Evolutionary conservation across 2,797 vertebrate species (phyloP).

Genomic region (Myotis pilosus): DNA sequence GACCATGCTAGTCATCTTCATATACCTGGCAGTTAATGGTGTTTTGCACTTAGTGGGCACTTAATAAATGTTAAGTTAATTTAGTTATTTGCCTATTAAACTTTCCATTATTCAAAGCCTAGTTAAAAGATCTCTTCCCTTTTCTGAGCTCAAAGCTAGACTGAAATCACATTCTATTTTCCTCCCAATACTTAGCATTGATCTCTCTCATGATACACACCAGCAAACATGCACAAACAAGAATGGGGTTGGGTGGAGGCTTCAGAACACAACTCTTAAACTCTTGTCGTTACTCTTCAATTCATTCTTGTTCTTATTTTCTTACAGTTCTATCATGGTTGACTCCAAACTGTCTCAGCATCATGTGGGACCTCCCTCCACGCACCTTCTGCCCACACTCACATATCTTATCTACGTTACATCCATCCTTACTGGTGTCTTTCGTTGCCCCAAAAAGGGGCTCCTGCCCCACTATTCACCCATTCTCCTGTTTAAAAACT

Average conservation of each 20-base stretch:
- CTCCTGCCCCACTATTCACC: background rate
- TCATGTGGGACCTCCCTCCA: background rate
- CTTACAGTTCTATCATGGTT: background rate
- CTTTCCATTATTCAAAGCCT: background rate
- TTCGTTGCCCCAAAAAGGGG: background rate
- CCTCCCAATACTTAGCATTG: background rate
- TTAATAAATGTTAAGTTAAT: conserved; percentile 15
- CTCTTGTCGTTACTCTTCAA: background rate
- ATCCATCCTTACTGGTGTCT: background rate
- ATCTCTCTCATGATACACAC: background rate
- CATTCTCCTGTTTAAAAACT: background rate
- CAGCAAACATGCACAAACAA: background rate
- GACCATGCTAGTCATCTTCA: background rate
- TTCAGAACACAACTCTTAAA: background rate
- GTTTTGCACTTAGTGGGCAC: background rate
- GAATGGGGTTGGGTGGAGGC: background rate
- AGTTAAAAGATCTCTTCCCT: background rate
- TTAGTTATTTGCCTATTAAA: background rate
- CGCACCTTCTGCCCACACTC: background rate
- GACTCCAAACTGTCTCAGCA: background rate
- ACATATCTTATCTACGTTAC: background rate
- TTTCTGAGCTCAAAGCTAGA: background rate
- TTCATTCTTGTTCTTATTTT: background rate
- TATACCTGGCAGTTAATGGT: background rate
- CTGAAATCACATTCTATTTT: conserved; percentile 12